Evolutionary conservation across 1,140 invertebrate species (phyloP), one percentile per base, ranked within the genome.

Genomic region (Zaprionus lachaisei): DNA sequence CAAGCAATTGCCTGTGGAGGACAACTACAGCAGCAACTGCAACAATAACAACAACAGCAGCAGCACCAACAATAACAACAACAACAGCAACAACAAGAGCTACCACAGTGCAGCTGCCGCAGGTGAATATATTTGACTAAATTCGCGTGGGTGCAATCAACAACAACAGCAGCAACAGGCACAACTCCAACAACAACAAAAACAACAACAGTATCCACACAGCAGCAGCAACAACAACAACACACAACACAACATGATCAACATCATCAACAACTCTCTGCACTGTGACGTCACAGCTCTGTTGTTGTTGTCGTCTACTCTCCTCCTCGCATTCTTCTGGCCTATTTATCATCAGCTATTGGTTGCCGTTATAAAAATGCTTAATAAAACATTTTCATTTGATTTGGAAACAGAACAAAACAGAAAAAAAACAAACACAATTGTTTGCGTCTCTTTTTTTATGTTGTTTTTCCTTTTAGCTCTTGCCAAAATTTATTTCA

Each of bases 81-180:
- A 38, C 68, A 77, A 73, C 51, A 81, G 67, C 57, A 78, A 77
- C 66, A 81, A 64, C 49, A 89, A 77, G 37, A 75, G 34, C 51
- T 80, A 71, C 72, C 66, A 77, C 74, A 70, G 49, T 56, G 77
- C 78, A 67, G 74, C 78, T 74, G 69, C 73, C 55, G 67, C 78
- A 90, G 84, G 84, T 87, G 84, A 87, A 87, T 87, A 87, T 87
- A 87, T 87, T 79, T 87, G 84, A 87, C 84, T 87, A 87, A 90
- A 74, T 67, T 84, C 72, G 74, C 60, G 70, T 69, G 79, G 81
- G 80, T 72, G 85, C 74, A 72, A 81, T 55, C 56, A 64, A 62
- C 84, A 67, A 83, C 67, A 79, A 56, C 77, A 58, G 68, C 47
- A 55, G 76, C 72, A 60, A 69, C 65, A 65, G 15, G 63, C 26